Conservation (phyloP, 2,888 invertebrate species). For the Lycophotia porphyrea region DNA sequence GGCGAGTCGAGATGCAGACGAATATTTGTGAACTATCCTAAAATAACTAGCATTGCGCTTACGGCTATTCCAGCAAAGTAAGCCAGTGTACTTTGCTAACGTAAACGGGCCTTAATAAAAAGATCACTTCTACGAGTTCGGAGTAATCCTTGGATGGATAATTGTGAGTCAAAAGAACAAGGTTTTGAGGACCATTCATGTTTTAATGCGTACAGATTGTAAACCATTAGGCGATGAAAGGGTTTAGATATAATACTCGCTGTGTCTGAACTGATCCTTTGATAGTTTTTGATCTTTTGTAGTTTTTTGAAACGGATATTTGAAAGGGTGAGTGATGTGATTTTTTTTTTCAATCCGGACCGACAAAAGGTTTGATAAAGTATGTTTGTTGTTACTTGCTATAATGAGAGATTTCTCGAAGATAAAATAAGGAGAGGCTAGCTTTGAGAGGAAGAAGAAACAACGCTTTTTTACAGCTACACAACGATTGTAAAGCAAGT, state of each 20-base stretch:
- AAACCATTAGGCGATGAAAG: constrained; percentile 31
- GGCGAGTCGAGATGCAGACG: constrained; percentile 33
- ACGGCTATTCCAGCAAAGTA: background rate
- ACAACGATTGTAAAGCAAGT: constrained; percentile 2
- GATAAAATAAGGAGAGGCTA: background rate
- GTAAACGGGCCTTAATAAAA: constrained; percentile 5
- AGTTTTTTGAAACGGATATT: constrained; percentile 10
- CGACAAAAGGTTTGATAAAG: constrained; percentile 1
- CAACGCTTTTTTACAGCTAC: background rate
- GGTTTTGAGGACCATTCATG: constrained; percentile 27
- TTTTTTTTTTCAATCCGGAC: background rate
- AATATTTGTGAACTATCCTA: constrained; percentile 38
- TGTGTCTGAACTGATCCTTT: constrained; percentile 17
- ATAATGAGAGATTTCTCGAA: background rate
- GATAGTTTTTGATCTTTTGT: constrained; percentile 20
- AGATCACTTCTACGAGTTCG: constrained; percentile 18
- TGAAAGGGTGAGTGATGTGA: background rate
- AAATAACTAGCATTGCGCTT: constrained; percentile 6
- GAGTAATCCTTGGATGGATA: constrained; percentile 32
- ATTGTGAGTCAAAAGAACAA: constrained; percentile 40
- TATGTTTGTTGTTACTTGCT: background rate
- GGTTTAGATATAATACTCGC: constrained; percentile 15
- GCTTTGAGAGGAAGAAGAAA: background rate
- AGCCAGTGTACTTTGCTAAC: constrained; percentile 20
- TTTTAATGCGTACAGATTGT: constrained; percentile 9